These are phyloP conservation scores for Sphaerophoria rueppellii DNA, from an alignment of 2,888 invertebrate genomes.

Conservation along the genomic window DNA sequence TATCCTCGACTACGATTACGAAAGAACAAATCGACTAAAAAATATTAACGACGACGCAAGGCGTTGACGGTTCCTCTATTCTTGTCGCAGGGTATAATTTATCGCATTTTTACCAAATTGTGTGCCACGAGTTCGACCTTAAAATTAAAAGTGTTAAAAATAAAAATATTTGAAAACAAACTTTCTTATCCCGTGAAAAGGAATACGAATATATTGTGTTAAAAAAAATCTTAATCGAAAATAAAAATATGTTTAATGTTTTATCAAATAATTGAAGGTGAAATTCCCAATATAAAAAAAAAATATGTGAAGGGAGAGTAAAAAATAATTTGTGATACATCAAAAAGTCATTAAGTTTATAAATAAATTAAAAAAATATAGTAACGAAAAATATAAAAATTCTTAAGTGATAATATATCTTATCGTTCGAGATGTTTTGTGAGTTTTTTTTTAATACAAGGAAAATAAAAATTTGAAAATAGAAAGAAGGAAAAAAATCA, in stretches of 20 bases:
- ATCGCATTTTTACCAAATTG: slow-evolving; percentile 29
- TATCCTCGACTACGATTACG: slow-evolving; percentile 25
- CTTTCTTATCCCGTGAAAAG: slow-evolving; percentile 22
- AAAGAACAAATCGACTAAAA: neutral
- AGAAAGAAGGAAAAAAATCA: slow-evolving; percentile 22
- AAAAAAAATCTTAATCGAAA: slow-evolving; percentile 14
- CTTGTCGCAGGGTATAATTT: slow-evolving; percentile 25
- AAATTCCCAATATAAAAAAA: neutral
- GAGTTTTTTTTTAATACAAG: neutral
- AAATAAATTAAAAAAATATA: slow-evolving; percentile 23
- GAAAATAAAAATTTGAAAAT: slow-evolving; percentile 18
- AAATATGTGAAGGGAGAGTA: slow-evolving; percentile 12
- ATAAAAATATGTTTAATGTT: neutral
- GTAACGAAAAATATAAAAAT: slow-evolving; percentile 14
- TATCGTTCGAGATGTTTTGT: slow-evolving; percentile 27
- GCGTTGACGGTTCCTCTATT: slow-evolving; percentile 33
- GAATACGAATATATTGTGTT: slow-evolving; percentile 29
- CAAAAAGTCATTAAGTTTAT: slow-evolving; percentile 39
- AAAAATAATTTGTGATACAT: slow-evolving; percentile 26
- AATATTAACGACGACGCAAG: neutral
- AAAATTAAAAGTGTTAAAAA: slow-evolving; percentile 21
- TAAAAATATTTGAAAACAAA: neutral
- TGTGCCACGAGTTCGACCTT: slow-evolving; percentile 53
- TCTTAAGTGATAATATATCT: slow-evolving; percentile 23
- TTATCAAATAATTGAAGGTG: slow-evolving; percentile 1